A percentile compares a stretch with the other conserved stretches of the same genome.
phyloP scores from a whole-genome alignment of 1,140 invertebrate genomes.

The Cylas formicarius region DNA sequence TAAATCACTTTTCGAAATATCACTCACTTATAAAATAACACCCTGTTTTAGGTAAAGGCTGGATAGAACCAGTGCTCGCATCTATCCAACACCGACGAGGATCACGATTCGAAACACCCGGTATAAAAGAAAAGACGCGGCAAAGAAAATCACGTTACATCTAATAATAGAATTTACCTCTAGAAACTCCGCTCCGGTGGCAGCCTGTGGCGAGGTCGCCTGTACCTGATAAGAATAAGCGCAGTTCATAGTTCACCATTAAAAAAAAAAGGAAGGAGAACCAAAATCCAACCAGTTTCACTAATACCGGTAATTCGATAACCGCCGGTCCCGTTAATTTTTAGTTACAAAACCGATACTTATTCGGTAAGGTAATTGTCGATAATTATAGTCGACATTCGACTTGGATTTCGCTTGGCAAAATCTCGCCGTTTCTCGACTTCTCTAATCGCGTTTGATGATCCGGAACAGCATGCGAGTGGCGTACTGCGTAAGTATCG shows the following conservation, averaged over 20 bases:
- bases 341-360: conserved; percentile 29
- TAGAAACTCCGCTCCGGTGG: conserved; percentile 37
- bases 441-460: conserved; percentile 22
- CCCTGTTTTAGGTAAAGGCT: too few species aligned
- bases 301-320: conserved; percentile 31
- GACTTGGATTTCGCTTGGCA: too few species aligned
- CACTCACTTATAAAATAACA: too few species aligned
- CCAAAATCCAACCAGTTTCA: neutral
- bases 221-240: conserved; percentile 39
- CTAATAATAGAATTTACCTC: conserved; percentile 33
- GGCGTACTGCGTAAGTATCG: conserved; percentile 27
- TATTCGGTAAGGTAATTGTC: conserved; percentile 31
- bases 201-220: conserved; percentile 34
- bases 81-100: neutral
- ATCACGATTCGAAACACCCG: neutral
- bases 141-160: neutral
- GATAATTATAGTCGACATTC: too few species aligned
- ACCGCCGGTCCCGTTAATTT: conserved; percentile 28
- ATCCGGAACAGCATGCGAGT: conserved; percentile 33
- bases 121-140: neutral
- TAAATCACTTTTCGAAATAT: too few species aligned
- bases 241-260: conserved; percentile 33
- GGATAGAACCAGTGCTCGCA: too few species aligned
- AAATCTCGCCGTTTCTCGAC: too few species aligned
- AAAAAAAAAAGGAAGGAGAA: neutral